phyloP scores from a whole-genome alignment of 2,113 vertebrate species.

The Caranx ignobilis region DNA sequence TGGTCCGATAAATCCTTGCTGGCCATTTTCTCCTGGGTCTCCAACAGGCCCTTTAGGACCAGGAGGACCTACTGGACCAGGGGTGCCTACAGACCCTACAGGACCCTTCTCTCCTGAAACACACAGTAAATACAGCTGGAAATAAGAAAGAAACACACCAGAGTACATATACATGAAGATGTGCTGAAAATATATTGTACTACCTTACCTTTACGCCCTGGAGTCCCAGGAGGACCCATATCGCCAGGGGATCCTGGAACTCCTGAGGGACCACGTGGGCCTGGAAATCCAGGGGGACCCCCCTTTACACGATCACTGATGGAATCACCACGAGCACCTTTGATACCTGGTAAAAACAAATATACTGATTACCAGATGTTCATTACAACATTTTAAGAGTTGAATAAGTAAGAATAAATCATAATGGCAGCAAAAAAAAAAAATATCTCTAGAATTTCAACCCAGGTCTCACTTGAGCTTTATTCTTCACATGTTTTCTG shows the following conservation, averaged over 20 bases:
- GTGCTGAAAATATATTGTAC: background rate
- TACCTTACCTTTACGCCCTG: constrained; percentile 65
- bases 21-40: constrained; percentile 63
- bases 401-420: background rate
- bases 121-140: background rate
- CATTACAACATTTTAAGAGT: background rate
- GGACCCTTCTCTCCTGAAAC: constrained; percentile 63
- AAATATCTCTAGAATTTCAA: background rate
- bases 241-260: constrained; percentile 43
- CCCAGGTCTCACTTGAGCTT: background rate
- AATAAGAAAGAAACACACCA: background rate
- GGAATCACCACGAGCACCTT: constrained; percentile 58
- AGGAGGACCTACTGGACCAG: constrained; percentile 54
- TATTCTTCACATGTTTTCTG: too few species aligned
- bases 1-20: constrained; percentile 59
- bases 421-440: background rate
- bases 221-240: constrained; percentile 49
- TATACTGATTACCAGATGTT: background rate
- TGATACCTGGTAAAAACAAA: constrained; percentile 50
- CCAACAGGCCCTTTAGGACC: constrained; percentile 58
- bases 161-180: background rate
- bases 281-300: constrained; percentile 1
- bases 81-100: constrained; percentile 32
- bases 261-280: constrained; percentile 50
- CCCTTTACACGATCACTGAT: rapidly evolving